Percentiles rank a stretch among this genome's conserved stretches.
These are phyloP conservation scores for Drosophila trapezifrons DNA, from an alignment of 1,140 invertebrate genomes.

Conservation along the genomic window DNA sequence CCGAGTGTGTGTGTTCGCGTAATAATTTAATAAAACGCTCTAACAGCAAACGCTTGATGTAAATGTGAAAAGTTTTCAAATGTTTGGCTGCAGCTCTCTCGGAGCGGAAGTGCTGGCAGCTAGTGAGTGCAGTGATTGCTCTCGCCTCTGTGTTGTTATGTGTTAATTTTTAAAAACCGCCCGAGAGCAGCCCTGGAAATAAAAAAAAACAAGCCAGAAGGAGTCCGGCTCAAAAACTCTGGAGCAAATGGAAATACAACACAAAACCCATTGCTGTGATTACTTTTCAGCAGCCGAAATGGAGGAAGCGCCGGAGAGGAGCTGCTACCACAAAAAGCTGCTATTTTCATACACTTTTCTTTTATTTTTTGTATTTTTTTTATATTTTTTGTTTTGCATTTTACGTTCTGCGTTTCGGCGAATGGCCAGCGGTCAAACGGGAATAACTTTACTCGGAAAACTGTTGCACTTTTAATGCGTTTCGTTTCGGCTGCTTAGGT, in stretches of 20 bases:
- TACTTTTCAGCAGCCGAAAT: conserved; percentile 53
- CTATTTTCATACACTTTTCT: conserved; percentile 17
- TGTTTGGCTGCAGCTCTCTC: conserved; percentile 61
- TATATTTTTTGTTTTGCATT: neutral
- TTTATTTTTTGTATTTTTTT: neutral
- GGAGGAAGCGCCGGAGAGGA: neutral
- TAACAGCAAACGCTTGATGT: conserved; percentile 79
- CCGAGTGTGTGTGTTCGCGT: conserved; percentile 50
- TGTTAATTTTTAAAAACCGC: conserved; percentile 82
- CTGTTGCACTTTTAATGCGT: conserved; percentile 78
- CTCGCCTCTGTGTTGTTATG: conserved; percentile 60
- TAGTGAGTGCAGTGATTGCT: conserved; percentile 62
- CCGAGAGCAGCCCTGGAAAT: conserved; percentile 50
- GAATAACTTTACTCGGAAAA: conserved; percentile 57
- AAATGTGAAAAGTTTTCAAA: conserved; percentile 82
- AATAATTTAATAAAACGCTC: conserved; percentile 82
- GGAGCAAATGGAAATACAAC: conserved; percentile 71
- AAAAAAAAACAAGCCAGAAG: neutral
- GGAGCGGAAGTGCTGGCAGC: conserved; percentile 74
- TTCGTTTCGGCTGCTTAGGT: conserved; percentile 69
- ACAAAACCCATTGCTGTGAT: conserved; percentile 76
- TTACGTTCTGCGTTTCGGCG: conserved; percentile 22
- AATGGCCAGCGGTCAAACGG: conserved; percentile 48
- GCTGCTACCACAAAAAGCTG: conserved; percentile 16
- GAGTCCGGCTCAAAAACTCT: conserved; percentile 45